phyloP scores from a whole-genome alignment of 53 echinoderm and acorn worm genomes.

The Arbacia lixula region DNA sequence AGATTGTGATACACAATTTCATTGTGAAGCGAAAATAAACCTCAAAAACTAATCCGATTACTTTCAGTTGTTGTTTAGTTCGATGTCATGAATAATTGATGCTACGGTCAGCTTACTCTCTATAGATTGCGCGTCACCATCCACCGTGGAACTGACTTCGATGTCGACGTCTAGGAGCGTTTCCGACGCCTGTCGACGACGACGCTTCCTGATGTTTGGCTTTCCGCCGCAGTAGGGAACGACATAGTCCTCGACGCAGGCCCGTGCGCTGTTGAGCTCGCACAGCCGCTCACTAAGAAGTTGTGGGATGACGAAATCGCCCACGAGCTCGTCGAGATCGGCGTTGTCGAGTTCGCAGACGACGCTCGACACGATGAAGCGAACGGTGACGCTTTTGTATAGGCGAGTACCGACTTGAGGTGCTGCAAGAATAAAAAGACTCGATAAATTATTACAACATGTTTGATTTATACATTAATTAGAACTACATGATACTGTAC shows the following conservation, averaged over 20 bases:
- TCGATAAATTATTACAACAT: too few relatives aligned
- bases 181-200: constrained; percentile 24
- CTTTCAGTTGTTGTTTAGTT: too few relatives aligned
- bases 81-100: too few relatives aligned
- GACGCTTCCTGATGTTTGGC: constrained; percentile 27
- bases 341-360: constrained; percentile 33
- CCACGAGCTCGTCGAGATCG: constrained; percentile 51
- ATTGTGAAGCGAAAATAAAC: too few relatives aligned
- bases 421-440: constrained; percentile 30
- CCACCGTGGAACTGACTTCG: constrained; percentile 49
- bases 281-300: constrained; percentile 33
- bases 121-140: too few relatives aligned
- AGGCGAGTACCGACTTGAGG: constrained; percentile 61
- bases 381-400: constrained; percentile 63
- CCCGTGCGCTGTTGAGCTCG: constrained; percentile 31
- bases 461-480: too few relatives aligned
- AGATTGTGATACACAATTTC: too few relatives aligned
- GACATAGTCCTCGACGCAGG: constrained; percentile 54
- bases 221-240: constrained; percentile 35
- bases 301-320: constrained; percentile 37
- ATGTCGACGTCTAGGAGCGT: constrained; percentile 69
- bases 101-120: too few relatives aligned
- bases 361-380: constrained; percentile 50
- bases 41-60: too few relatives aligned
- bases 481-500: too few relatives aligned